These are phyloP conservation scores for Phalera bucephala DNA, from an alignment of 2,888 invertebrate genomes.

Conservation along the genomic window DNA sequence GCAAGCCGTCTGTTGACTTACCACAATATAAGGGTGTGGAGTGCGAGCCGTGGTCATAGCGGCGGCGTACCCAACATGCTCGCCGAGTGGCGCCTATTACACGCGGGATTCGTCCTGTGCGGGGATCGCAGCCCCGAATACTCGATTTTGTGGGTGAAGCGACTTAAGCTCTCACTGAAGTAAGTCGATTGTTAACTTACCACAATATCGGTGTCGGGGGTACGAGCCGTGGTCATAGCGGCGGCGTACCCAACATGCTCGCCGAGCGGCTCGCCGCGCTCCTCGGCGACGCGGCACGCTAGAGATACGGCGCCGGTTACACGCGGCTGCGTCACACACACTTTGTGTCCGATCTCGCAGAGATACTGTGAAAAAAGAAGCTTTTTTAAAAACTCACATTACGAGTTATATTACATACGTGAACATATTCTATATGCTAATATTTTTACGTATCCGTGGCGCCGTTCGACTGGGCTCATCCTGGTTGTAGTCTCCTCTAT, in stretches of 20 bases:
- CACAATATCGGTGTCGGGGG: constrained; percentile 87
- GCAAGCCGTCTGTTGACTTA: constrained; percentile 60
- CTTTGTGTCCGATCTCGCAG: constrained; percentile 89
- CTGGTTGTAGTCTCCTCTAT: no score
- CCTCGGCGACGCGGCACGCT: constrained; percentile 94
- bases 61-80: constrained; percentile 93
- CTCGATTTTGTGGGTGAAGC: no score
- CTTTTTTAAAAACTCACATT: no score
- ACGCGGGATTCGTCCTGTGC: constrained; percentile 96
- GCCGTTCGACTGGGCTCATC: no score
- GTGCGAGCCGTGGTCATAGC: constrained; percentile 87
- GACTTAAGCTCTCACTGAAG: no score
- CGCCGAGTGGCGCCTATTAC: constrained; percentile 89
- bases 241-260: constrained; percentile 93
- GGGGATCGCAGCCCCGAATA: constrained; percentile 94
- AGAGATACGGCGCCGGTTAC: constrained; percentile 95
- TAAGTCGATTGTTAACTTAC: constrained; percentile 76
- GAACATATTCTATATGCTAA: no score
- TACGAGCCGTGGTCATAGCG: constrained; percentile 87
- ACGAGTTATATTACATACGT: no score
- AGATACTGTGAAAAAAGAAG: constrained; percentile 86
- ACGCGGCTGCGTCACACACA: constrained; percentile 96
- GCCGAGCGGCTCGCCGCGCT: constrained; percentile 90
- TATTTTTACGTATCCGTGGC: no score
- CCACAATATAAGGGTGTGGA: constrained; percentile 88